These are phyloP conservation scores for Elephas maximus DNA, from an alignment of 2,113 vertebrate species.

Conservation along the genomic window DNA sequence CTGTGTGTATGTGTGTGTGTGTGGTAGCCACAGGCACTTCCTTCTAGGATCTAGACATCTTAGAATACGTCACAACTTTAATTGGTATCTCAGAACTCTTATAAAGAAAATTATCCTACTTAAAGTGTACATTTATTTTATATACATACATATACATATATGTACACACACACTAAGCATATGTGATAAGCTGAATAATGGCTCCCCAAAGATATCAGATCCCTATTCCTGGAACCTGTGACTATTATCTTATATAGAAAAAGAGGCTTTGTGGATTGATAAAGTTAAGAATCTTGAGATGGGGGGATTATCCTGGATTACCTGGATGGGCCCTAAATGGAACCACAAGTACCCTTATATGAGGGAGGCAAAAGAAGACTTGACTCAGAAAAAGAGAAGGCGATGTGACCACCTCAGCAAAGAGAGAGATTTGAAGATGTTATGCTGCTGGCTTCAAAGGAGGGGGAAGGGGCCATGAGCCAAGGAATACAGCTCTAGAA, in stretches of 20 bases:
- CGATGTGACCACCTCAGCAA: background rate
- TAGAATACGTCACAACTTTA: conserved; percentile 30
- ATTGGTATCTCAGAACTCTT: background rate
- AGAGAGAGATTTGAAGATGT: background rate
- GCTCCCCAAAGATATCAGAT: background rate
- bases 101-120: conserved; percentile 3
- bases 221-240: background rate
- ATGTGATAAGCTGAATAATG: background rate
- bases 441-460: background rate
- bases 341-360: background rate
- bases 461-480: background rate
- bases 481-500: background rate
- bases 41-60: background rate
- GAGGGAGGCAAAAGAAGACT: background rate
- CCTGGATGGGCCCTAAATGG: background rate
- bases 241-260: background rate
- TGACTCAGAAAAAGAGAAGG: background rate
- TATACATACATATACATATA: too few species aligned
- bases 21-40: background rate
- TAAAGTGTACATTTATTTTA: conserved; percentile 21
- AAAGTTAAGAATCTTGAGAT: background rate
- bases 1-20: background rate
- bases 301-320: background rate
- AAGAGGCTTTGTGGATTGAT: background rate
- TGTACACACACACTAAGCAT: too few species aligned